These are phyloP conservation scores for Chamaea fasciata DNA, from an alignment of 2,113 vertebrate genomes.

Conservation along the genomic window DNA sequence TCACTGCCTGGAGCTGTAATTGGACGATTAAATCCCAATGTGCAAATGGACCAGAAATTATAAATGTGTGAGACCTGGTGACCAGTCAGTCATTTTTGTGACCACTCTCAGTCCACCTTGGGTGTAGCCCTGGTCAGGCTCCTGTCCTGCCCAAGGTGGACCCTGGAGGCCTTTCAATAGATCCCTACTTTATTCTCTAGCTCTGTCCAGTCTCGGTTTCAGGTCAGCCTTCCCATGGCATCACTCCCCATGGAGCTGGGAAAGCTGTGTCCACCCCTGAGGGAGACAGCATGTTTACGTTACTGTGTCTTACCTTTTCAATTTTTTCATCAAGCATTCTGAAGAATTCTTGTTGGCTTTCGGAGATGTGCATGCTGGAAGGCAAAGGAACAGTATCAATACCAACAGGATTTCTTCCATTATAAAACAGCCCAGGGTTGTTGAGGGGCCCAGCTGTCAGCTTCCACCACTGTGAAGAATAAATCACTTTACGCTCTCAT, in stretches of 20 bases:
- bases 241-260: neutral
- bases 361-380: slow-evolving; percentile 96
- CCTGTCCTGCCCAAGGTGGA: too few species aligned
- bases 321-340: slow-evolving; percentile 99
- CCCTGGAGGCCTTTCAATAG: too few species aligned
- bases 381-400: neutral
- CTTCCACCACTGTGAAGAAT: neutral
- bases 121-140: too few species aligned
- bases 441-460: neutral
- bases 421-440: neutral
- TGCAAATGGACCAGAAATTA: too few species aligned
- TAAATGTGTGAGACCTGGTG: too few species aligned
- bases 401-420: neutral
- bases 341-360: slow-evolving; percentile 99
- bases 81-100: too few species aligned
- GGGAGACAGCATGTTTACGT: neutral
- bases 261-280: neutral
- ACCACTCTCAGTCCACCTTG: too few species aligned
- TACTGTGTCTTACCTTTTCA: slow-evolving; percentile 83
- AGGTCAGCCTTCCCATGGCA: too few species aligned
- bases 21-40: too few species aligned
- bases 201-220: too few species aligned
- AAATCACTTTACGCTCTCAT: neutral
- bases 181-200: too few species aligned
- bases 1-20: too few species aligned